phyloP scores from a whole-genome alignment of 30 jellyfish, hydroid and myxozoan species.

The Pelagia noctiluca region DNA sequence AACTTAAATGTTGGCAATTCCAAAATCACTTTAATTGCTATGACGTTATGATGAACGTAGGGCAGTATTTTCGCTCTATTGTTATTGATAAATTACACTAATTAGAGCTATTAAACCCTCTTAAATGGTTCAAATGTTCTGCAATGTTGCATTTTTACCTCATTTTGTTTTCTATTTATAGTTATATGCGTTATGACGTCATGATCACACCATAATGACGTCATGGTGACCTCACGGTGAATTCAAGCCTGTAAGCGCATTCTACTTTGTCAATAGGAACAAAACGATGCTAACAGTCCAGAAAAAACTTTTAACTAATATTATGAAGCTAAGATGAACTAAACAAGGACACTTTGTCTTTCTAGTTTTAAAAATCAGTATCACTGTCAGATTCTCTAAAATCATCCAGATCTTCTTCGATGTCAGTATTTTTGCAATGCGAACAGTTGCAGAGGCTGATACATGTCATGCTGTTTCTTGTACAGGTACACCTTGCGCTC shows the following conservation, averaged over 20 bases:
- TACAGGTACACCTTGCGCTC: neutral
- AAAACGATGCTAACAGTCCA: conserved; percentile 1
- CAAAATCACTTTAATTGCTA: neutral
- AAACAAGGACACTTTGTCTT: no score
- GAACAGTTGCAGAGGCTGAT: conserved; percentile 15
- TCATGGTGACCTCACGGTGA: conserved; percentile 17
- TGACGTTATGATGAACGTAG: conserved; percentile 22
- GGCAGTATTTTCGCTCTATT: neutral
- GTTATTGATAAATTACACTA: neutral
- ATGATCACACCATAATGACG: neutral
- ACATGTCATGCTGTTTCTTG: neutral
- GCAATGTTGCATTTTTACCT: neutral
- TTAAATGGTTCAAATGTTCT: conserved; percentile 13
- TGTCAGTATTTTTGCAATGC: conserved; percentile 5
- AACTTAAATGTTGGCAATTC: no score
- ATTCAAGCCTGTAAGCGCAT: conserved; percentile 2
- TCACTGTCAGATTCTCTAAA: conserved; percentile 15
- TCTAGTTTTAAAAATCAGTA: no score
- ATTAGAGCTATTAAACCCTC: no score
- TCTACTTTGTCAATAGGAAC: neutral
- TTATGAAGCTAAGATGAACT: no score
- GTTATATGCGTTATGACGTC: neutral
- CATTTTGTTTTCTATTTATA: conserved; percentile 6
- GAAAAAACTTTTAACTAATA: neutral
- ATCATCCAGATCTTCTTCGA: conserved; percentile 17